These are phyloP conservation scores for Chamaedrilus cognettii DNA, from an alignment of 2,888 invertebrate genomes.

Conservation along the genomic window DNA sequence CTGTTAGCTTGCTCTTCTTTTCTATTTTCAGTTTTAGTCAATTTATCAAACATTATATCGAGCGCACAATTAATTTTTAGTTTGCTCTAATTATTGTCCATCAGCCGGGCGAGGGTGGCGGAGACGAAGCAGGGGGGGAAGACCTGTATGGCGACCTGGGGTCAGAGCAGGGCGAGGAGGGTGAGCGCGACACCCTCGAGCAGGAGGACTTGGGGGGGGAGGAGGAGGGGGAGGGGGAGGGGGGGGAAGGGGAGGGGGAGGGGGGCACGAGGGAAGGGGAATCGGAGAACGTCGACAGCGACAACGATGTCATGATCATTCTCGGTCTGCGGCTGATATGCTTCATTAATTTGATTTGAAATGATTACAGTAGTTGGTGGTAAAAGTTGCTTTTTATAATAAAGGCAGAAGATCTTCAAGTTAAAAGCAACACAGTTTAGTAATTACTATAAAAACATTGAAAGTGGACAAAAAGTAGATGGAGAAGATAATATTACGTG, in stretches of 20 bases:
- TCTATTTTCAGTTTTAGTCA: background rate
- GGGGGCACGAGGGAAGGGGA: conserved; percentile 41
- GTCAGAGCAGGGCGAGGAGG: conserved; percentile 6
- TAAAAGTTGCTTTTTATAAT: background rate
- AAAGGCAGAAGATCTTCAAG: too few relatives aligned
- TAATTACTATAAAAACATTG: too few relatives aligned
- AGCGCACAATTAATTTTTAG: background rate
- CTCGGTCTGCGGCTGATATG: too few relatives aligned
- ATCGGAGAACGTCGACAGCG: conserved; percentile 30
- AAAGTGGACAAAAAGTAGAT: too few relatives aligned
- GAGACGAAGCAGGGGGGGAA: background rate
- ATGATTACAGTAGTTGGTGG: too few relatives aligned
- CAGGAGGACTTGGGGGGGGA: conserved; percentile 32
- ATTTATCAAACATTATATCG: background rate
- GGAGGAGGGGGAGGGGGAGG: conserved; percentile 37
- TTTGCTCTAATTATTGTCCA: conserved; percentile 1
- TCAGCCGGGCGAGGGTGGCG: background rate
- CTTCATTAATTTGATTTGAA: too few relatives aligned
- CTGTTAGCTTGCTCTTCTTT: too few relatives aligned
- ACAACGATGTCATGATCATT: conserved; percentile 35
- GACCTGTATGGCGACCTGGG: background rate
- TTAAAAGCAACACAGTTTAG: too few relatives aligned
- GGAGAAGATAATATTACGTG: too few relatives aligned
- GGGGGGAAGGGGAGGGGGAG: conserved; percentile 32
- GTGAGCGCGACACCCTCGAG: conserved; percentile 34